Conservation (phyloP, 2,888 invertebrate species). For the Drosophila hawaiiensis region DNA sequence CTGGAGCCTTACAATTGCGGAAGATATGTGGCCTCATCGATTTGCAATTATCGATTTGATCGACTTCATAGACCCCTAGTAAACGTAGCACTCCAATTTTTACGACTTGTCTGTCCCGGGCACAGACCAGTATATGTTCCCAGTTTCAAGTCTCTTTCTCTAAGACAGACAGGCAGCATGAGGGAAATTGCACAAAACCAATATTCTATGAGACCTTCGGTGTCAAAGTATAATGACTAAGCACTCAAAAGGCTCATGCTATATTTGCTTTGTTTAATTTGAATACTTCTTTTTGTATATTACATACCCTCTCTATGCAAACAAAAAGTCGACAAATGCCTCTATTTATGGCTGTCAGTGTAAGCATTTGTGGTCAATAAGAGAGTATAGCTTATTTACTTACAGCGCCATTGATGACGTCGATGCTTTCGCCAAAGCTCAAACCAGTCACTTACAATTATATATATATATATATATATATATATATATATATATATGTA, state of each 20-base stretch:
- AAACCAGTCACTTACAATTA: background rate
- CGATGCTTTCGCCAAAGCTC: slow-evolving; percentile 37
- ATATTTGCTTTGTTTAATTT: background rate
- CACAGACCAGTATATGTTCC: background rate
- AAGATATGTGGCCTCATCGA: too few relatives aligned
- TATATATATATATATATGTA: background rate
- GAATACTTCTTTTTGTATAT: background rate
- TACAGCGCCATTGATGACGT: slow-evolving; percentile 21
- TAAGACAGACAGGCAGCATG: background rate
- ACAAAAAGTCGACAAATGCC: background rate
- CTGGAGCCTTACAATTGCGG: background rate
- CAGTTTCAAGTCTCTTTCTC: background rate
- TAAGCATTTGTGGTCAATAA: slow-evolving; percentile 10
- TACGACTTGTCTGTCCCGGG: too few relatives aligned
- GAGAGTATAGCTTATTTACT: slow-evolving; percentile 30
- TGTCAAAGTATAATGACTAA: background rate
- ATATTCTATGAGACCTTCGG: background rate
- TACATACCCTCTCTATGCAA: background rate
- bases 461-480: background rate
- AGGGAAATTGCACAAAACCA: background rate
- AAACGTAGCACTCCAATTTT: too few relatives aligned
- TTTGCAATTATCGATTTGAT: too few relatives aligned
- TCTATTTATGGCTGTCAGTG: slow-evolving; percentile 2
- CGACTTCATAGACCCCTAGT: too few relatives aligned
- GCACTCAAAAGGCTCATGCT: background rate